Evolutionary conservation across 2,113 vertebrate species (phyloP), one percentile per base, ranked within the genome.

Genomic region (Burhinus oedicnemus): DNA sequence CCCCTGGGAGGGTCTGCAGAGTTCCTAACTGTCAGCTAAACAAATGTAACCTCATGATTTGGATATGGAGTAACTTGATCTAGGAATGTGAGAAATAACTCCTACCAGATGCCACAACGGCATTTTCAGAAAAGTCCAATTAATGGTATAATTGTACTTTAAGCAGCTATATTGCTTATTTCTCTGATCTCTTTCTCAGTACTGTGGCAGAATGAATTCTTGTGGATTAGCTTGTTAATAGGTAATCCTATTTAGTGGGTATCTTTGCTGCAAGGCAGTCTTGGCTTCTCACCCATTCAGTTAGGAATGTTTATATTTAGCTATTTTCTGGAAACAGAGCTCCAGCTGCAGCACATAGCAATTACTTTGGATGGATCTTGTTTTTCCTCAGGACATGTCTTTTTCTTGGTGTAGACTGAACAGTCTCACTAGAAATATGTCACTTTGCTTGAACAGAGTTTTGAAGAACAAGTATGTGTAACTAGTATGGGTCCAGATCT

Each of bases 221-320:
- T 60, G 68, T 82, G 84, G 57, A 82, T 96, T 64, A 94, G 23
- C 9, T 76, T 58, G 83, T 84, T 92, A 78, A 82, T 45, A 80
- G 69, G 54, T 82, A 92, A 91, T 84, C 57, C 69, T 82, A 17
- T 76, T 91, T 57, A 79, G 34, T 68, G 84, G 76, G 90, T 95
- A 81, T 95, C 84, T 96, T 84, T 92, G 71, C 93, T 95, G 62
- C 66, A 83, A 89, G 88, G 88, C 91, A 93, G 51, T 51, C 79
- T 92, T 82, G 70, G 80, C 92, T 94, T 96, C 76, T 89, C 82
- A 95, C 87, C 52, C 94, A 19, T 95, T 70, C 84, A 64, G 47
- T 75, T 8, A 34, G 83, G 92, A 96, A 95, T 92, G 89, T 90
- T 97, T 95, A 79, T 94, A 96, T 94, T 94, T 93, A 96, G 88